These are phyloP conservation scores for Ernsta delagoae DNA, from an alignment of 2,888 invertebrate genomes.

Conservation along the genomic window DNA sequence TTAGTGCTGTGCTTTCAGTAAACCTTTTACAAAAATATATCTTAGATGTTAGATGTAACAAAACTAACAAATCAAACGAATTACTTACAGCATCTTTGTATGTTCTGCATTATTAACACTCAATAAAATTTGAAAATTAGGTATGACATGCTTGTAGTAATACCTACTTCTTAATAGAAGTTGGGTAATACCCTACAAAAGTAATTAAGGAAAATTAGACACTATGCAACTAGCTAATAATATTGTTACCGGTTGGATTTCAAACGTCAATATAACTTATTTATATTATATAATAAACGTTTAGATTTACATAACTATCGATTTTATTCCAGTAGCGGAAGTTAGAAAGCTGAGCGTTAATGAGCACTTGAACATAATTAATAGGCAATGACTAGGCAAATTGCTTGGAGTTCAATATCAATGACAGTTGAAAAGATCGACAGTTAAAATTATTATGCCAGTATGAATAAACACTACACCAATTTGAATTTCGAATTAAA, in stretches of 20 bases:
- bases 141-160: too few relatives aligned
- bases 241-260: too few relatives aligned
- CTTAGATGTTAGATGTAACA: neutral
- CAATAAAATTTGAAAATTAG: too few relatives aligned
- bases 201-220: too few relatives aligned
- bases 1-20: neutral
- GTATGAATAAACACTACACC: slow-evolving; percentile 46
- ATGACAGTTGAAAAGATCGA: slow-evolving; percentile 18
- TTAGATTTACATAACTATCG: slow-evolving; percentile 2
- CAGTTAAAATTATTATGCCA: slow-evolving; percentile 43
- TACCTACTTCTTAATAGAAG: too few relatives aligned
- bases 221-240: too few relatives aligned
- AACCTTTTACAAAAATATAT: too few relatives aligned
- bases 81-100: too few relatives aligned
- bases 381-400: slow-evolving; percentile 55
- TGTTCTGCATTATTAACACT: too few relatives aligned
- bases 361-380: slow-evolving; percentile 60
- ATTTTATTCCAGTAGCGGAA: slow-evolving; percentile 30
- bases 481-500: slow-evolving; percentile 42
- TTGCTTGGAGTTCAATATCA: slow-evolving; percentile 12
- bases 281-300: neutral
- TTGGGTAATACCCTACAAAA: too few relatives aligned
- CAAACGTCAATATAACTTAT: neutral
- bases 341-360: slow-evolving; percentile 59
- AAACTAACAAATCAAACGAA: too few relatives aligned